phyloP scores from a whole-genome alignment of 2,113 vertebrate species.

The Prunella fulvescens region DNA sequence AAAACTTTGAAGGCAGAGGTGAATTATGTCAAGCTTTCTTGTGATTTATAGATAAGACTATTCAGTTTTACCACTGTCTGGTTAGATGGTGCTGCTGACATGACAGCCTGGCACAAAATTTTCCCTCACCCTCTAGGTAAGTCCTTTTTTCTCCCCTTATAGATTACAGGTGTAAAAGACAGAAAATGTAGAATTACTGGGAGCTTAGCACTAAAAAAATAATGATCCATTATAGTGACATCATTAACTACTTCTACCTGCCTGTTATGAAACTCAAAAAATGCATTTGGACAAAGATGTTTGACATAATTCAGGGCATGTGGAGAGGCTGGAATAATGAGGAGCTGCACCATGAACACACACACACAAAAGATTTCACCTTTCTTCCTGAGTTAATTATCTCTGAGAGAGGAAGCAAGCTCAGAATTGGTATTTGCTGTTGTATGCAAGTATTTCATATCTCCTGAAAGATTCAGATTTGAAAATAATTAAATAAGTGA shows the following conservation, averaged over 20 bases:
- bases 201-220: background rate
- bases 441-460: background rate
- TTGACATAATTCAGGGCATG: background rate
- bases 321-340: background rate
- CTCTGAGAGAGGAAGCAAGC: background rate
- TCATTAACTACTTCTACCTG: constrained; percentile 5
- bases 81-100: background rate
- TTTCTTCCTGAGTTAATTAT: background rate
- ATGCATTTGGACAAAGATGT: background rate
- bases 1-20: background rate
- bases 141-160: background rate
- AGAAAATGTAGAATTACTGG: background rate
- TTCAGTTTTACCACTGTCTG: constrained; percentile 37
- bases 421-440: background rate
- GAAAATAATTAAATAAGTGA: background rate
- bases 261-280: background rate
- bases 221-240: background rate
- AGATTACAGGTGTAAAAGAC: background rate
- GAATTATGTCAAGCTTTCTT: constrained; percentile 18
- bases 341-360: background rate
- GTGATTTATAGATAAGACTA: constrained; percentile 12
- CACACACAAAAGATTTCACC: background rate
- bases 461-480: background rate
- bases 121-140: background rate
- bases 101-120: background rate